Evolutionary conservation across 2,797 vertebrate species (phyloP), one percentile per base, ranked within the genome.

Genomic region (Danio albolineatus): DNA sequence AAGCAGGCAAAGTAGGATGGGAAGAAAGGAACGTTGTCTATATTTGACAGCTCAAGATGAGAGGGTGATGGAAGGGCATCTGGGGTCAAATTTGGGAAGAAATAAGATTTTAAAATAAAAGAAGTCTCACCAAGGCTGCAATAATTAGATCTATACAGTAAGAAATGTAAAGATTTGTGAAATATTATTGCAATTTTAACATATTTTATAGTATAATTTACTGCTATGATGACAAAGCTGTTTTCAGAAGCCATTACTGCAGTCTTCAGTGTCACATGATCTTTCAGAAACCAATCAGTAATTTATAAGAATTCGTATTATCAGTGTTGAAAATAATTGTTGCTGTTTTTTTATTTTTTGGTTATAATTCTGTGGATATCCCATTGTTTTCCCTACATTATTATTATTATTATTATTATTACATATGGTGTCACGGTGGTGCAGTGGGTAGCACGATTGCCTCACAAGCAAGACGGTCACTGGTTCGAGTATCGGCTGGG

Each of bases 1-100:
- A 73, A 69, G 16, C 28, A 69, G 76, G 51, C 8, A 41, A 78
- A 74, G 54, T 14, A 16, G 39, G 21, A 49, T 28, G 44, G n/a
- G 51, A 71, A 13, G 14, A 9, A 51, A 48, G 28, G 16, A 57
- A 9, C 21, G 53, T 60, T 66, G 46, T 62, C 5, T 16, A 7
- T 19, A 21, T 49, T 66, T 38, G 69, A 65, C 59, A 46, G 46
- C 48, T 54, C 9, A 43, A 21, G 48, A 56, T 49, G 57, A 73
- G 56, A 78, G 21, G 36, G 57, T 54, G 59, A 60, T 48, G 71
- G 48, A 17, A 48, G 44, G 57, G 56, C 61, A 56, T 65, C 19
- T 28, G 2, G 0, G 1, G 49, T 53, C 16, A 41, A 54, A 13
- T 0, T 53, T 19, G 17, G 2, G 4, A 8, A 53, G 16, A n/a